A percentile compares a stretch with the other conserved stretches of the same genome.
phyloP scores from a whole-genome alignment of 2,113 vertebrate genomes.

The Campylomormyrus tamandua region DNA sequence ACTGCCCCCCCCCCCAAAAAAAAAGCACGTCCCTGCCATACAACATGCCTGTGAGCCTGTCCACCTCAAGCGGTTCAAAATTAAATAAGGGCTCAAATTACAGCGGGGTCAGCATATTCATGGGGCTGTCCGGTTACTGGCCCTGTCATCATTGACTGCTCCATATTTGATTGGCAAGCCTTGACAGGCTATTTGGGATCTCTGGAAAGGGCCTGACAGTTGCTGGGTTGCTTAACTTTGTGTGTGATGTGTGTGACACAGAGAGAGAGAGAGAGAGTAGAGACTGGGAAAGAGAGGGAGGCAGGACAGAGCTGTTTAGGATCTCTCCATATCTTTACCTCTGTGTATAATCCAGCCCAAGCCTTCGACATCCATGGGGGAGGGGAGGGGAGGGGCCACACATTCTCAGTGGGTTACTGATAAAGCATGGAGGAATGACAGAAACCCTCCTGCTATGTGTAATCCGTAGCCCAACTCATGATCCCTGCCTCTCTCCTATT shows the following conservation, averaged over 20 bases:
- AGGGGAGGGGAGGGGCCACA: conserved; percentile 4
- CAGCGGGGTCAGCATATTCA: conserved; percentile 20
- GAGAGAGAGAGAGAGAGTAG: background rate
- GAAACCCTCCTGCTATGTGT: background rate
- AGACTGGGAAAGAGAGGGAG: background rate
- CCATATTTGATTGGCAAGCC: background rate
- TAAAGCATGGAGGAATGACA: background rate
- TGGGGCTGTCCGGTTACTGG: background rate
- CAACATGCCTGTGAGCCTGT: conserved; percentile 23
- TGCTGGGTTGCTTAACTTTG: background rate
- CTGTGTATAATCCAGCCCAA: conserved; percentile 30
- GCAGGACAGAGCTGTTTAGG: conserved; percentile 17
- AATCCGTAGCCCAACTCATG: background rate
- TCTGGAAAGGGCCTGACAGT: conserved; percentile 4
- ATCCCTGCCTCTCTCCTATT: background rate
- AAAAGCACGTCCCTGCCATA: conserved; percentile 27
- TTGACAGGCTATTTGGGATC: background rate
- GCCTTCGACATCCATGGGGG: conserved; percentile 14
- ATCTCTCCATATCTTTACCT: conserved; percentile 33
- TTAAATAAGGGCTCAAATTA: conserved; percentile 24
- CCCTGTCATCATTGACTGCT: background rate
- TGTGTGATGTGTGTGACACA: background rate
- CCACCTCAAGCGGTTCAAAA: conserved; percentile 12
- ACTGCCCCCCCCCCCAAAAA: background rate
- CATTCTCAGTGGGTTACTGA: background rate